Conservation (phyloP, 2,888 invertebrate species). For the Nephrotoma appendiculata region DNA sequence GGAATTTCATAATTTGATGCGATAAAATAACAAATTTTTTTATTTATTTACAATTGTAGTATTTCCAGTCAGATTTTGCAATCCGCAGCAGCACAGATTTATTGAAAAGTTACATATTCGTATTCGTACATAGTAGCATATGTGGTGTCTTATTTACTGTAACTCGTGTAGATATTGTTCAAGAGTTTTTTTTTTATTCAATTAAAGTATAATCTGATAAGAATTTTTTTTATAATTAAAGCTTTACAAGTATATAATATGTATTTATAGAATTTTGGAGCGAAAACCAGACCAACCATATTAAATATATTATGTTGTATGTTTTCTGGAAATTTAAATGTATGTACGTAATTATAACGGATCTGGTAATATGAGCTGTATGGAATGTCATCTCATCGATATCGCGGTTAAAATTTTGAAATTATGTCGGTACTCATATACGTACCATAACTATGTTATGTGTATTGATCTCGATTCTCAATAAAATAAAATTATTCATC, state of each 20-base stretch:
- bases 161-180: not conserved
- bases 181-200: not conserved
- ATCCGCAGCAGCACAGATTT: not conserved
- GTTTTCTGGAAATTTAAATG: not conserved
- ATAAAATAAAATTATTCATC: not conserved
- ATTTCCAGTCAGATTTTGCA: not conserved
- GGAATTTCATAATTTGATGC: not conserved
- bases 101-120: not conserved
- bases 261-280: not conserved
- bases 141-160: not conserved
- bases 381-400: not conserved
- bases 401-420: not conserved
- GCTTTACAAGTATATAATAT: not conserved
- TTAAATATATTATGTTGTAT: not conserved
- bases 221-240: not conserved
- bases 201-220: not conserved
- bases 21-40: not conserved
- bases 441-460: not conserved
- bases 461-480: not conserved
- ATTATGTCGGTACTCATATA: not conserved
- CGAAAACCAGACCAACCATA: not conserved
- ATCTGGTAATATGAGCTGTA: not conserved
- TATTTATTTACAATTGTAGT: not conserved
- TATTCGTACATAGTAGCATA: not conserved
- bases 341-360: not conserved